A percentile compares a stretch with the other conserved stretches of the same genome.
Evolutionary conservation across 2,888 invertebrate genomes (phyloP).

Genomic region (Xylota segnis): DNA sequence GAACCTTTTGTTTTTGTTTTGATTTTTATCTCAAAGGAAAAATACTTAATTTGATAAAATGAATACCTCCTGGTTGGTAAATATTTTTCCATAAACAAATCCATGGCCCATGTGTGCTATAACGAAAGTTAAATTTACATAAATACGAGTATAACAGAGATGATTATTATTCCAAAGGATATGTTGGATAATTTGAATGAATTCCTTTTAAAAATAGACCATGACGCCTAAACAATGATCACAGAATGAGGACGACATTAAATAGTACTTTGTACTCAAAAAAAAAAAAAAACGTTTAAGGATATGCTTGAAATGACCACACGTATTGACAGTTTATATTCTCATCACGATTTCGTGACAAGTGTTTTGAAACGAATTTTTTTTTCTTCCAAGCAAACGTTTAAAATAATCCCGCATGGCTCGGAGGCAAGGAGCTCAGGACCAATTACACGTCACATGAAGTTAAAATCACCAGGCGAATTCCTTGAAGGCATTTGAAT

Average conservation of each 20-base stretch:
- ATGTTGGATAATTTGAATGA: conserved; percentile 2
- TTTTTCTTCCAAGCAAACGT: not conserved
- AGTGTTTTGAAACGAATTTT: not conserved
- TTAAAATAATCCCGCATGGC: not conserved
- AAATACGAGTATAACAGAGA: no score
- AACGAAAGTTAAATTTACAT: not conserved
- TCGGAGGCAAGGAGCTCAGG: not conserved
- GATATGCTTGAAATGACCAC: conserved; percentile 22
- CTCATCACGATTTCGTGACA: conserved; percentile 32
- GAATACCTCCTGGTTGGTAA: not conserved
- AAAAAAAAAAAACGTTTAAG: not conserved
- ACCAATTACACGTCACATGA: conserved; percentile 21
- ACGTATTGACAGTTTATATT: conserved; percentile 29
- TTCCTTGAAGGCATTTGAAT: conserved; percentile 17
- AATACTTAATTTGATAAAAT: conserved; percentile 9
- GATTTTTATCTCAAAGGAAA: not conserved
- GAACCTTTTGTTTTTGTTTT: conserved; percentile 17
- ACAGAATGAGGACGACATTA: not conserved
- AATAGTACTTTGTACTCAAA: not conserved
- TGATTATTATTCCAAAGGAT: not conserved
- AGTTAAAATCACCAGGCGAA: not conserved
- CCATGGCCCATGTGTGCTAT: not conserved
- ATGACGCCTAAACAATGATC: not conserved
- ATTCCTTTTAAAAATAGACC: conserved; percentile 3
- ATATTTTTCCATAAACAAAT: conserved; percentile 13